phyloP scores from a whole-genome alignment of 37 sponge, comb jelly and placozoan genomes.

The Geodia barretti region DNA sequence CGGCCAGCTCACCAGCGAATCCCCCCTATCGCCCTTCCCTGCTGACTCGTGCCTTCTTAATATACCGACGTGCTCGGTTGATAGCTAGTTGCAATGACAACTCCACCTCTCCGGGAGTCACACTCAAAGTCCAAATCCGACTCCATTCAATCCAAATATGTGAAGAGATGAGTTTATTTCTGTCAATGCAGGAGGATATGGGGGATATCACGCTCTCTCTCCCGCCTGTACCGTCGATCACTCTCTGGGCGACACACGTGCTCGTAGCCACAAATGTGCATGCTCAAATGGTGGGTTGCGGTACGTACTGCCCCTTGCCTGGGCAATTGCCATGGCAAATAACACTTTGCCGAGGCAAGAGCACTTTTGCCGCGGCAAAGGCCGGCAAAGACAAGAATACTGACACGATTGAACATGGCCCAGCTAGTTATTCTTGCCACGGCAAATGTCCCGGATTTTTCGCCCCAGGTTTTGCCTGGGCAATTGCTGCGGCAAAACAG shows the following conservation, averaged over 20 bases:
- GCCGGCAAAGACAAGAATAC: not conserved
- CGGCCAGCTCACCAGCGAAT: not conserved
- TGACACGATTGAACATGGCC: not conserved
- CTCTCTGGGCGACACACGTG: no score
- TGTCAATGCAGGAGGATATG: no score
- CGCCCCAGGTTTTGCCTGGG: not conserved
- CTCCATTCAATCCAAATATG: no score
- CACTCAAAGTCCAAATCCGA: not conserved
- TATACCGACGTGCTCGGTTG: not conserved
- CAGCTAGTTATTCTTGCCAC: not conserved
- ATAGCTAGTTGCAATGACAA: not conserved
- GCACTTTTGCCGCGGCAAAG: not conserved
- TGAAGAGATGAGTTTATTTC: no score
- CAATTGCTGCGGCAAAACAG: not conserved
- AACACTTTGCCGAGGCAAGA: not conserved
- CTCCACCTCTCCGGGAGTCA: no score
- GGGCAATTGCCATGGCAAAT: not conserved
- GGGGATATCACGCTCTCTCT: no score
- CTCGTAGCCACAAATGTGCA: not conserved
- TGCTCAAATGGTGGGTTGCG: not conserved
- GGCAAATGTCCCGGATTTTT: not conserved
- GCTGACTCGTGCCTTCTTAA: not conserved
- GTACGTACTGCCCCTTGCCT: not conserved
- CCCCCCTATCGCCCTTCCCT: not conserved
- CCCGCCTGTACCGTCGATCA: no score